Percentiles rank a stretch among this genome's conserved stretches.
These are phyloP conservation scores for Grallaria varia DNA, from an alignment of 2,113 vertebrate species.

Conservation along the genomic window DNA sequence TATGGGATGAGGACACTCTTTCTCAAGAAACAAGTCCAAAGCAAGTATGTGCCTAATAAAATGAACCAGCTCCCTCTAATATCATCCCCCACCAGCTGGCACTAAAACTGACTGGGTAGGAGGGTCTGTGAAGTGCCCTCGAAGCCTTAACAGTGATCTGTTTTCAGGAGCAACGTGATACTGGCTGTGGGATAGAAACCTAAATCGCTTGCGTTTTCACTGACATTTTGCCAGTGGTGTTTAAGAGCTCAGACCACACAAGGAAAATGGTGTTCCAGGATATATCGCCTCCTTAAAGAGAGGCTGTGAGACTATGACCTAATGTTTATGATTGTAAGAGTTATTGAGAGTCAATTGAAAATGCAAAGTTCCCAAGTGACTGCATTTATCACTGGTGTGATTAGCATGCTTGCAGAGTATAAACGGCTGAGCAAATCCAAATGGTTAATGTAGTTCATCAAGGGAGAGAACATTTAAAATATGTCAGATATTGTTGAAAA, in stretches of 20 bases:
- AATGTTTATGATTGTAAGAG: conserved; percentile 49
- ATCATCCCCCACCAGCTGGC: background rate
- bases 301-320: conserved; percentile 46
- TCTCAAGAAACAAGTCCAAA: background rate
- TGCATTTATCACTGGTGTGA: conserved; percentile 48
- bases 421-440: conserved; percentile 34
- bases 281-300: conserved; percentile 25
- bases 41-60: background rate
- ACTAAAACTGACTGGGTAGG: background rate
- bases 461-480: conserved; percentile 1
- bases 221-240: conserved; percentile 47
- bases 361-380: conserved; percentile 17
- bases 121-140: background rate
- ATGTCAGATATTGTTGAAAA: background rate
- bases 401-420: conserved; percentile 14
- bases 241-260: conserved; percentile 52
- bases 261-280: conserved; percentile 35
- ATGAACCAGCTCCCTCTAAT: background rate
- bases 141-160: background rate
- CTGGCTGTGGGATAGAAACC: conserved; percentile 18
- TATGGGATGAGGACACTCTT: background rate
- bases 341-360: conserved; percentile 53
- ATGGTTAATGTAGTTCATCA: background rate
- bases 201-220: background rate
- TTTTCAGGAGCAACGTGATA: background rate